Evolutionary conservation across 2,797 vertebrate genomes (phyloP), one percentile per base, ranked within the genome.

Genomic region (Anas bahamensis): DNA sequence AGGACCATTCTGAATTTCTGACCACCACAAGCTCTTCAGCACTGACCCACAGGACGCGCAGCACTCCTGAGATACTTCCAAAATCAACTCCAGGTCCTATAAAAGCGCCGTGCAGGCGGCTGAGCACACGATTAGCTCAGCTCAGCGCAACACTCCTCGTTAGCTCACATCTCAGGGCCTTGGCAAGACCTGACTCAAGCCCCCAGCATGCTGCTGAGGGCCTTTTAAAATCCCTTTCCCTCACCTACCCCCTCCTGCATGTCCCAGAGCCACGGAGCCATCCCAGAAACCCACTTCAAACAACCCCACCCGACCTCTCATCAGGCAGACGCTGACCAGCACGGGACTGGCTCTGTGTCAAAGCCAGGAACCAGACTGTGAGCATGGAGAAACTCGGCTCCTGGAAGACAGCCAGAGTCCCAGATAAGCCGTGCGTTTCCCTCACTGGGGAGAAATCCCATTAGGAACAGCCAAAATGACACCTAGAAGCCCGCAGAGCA

Each of bases 61-160:
- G 29, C 53, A 42, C 84, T 83, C 78, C 42, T 1, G 11, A 96
- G 85, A 75, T 56, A 72, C 14, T 22, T 94, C 70, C 82, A 93
- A 95, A 94, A 90, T 81, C 86, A 91, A 85, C 85, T 31, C 72
- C 33, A 88, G 80, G 83, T 73, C 75, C 87, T 83, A 15, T 63
- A 71, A 85, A 80, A 90, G 69, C 4, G 0, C 65, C 63, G 31
- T 0, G 4, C 90, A 90, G 28, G 79, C 66, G 89, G 89, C 76
- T n/a, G 82, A 93, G 79, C 53, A 50, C 0, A 0, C 75, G 42
- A 74, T 76, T 53, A 86, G 44, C 42, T 75, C 74, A 86, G 74
- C 91, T 73, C 86, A 84, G n/a, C 14, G 61, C 65, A 61, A 69
- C 55, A 23, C 21, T 60, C 86, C 37, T 78, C 23, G 37, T 68